A percentile compares a stretch with the other conserved stretches of the same genome.
These are phyloP conservation scores for Phrynosoma blainvillii DNA, from an alignment of 2,113 vertebrate species.

Conservation along the genomic window DNA sequence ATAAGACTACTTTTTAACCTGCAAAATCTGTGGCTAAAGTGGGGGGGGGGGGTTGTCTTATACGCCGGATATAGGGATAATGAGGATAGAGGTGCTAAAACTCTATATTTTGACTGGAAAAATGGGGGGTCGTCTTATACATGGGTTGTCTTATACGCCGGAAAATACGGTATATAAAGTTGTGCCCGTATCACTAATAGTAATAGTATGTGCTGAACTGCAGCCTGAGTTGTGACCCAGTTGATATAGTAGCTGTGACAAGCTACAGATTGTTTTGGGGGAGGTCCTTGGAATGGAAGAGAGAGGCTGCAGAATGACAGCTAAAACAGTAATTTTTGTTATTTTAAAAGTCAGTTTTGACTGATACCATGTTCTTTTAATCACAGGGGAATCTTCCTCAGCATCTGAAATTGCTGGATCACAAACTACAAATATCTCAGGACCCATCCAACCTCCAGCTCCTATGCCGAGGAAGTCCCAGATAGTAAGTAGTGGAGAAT, in stretches of 20 bases:
- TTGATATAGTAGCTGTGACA: not conserved
- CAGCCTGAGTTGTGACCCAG: not conserved
- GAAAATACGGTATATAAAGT: too few relatives aligned
- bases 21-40: too few relatives aligned
- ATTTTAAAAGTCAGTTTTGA: slow-evolving; percentile 1
- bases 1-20: too few relatives aligned
- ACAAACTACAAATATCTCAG: slow-evolving; percentile 76
- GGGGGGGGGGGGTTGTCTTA: too few relatives aligned
- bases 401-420: slow-evolving; percentile 62
- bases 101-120: too few relatives aligned
- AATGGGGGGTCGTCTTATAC: too few relatives aligned
- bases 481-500: slow-evolving; percentile 77
- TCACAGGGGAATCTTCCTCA: slow-evolving; percentile 63
- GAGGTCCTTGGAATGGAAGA: not conserved
- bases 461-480: slow-evolving; percentile 89
- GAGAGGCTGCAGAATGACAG: not conserved
- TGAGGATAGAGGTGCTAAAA: too few relatives aligned
- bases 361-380: slow-evolving; percentile 31
- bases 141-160: too few relatives aligned
- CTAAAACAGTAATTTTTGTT: slow-evolving; percentile 4
- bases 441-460: slow-evolving; percentile 85
- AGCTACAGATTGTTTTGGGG: not conserved
- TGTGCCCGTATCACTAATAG: not conserved
- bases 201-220: not conserved
- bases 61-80: too few relatives aligned